phyloP scores from a whole-genome alignment of 2,888 invertebrate species.

The Pinctada fucata region DNA sequence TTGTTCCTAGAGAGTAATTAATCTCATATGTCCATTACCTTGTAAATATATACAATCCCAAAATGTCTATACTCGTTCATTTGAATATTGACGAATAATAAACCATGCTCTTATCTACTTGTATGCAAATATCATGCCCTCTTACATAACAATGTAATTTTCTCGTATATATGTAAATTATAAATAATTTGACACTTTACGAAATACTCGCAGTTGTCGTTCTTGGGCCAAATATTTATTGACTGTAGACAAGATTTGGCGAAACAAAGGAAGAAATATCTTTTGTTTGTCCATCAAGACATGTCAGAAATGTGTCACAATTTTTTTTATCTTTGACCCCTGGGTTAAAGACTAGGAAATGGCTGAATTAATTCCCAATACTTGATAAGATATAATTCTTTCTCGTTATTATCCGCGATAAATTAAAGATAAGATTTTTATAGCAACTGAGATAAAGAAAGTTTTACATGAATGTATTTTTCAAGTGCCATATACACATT shows the following conservation, averaged over 20 bases:
- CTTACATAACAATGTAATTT: not conserved
- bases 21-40: too few species aligned
- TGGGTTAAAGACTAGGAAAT: not conserved
- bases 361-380: not conserved
- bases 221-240: not conserved
- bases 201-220: not conserved
- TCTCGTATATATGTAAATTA: conserved; percentile 9
- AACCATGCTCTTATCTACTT: too few species aligned
- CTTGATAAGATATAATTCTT: not conserved
- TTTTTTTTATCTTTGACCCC: not conserved
- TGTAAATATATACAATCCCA: too few species aligned
- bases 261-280: not conserved
- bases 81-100: too few species aligned
- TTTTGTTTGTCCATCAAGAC: not conserved
- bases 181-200: not conserved
- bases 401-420: not conserved
- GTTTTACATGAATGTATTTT: too few species aligned
- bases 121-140: not conserved
- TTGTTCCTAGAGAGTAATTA: too few species aligned
- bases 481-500: too few species aligned
- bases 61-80: too few species aligned
- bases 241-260: not conserved
- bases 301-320: conserved; percentile 2
- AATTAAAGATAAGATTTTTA: not conserved
- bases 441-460: not conserved